These are phyloP conservation scores for Pelobates fuscus DNA, from an alignment of 2,113 vertebrate genomes.

Conservation along the genomic window DNA sequence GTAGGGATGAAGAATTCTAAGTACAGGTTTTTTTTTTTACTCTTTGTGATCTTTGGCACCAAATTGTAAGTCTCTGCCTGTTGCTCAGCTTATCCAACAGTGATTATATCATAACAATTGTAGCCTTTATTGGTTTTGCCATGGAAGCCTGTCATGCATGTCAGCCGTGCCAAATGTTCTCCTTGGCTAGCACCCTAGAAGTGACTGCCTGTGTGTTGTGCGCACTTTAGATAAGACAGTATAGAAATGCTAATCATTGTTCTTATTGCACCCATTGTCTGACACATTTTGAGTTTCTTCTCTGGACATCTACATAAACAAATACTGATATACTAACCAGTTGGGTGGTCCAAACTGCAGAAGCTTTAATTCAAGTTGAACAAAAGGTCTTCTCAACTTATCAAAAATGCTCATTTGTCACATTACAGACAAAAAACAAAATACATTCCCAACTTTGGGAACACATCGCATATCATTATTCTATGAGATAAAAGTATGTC, in stretches of 20 bases:
- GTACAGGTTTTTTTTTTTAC: background rate
- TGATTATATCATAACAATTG: slow-evolving; percentile 7
- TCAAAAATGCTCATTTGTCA: background rate
- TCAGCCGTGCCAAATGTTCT: background rate
- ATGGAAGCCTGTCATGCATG: slow-evolving; percentile 10
- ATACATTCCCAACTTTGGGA: background rate
- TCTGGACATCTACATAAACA: slow-evolving; percentile 33
- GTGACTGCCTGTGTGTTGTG: background rate
- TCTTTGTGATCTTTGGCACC: slow-evolving; percentile 1
- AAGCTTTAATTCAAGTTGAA: slow-evolving; percentile 3
- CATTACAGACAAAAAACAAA: too few species aligned
- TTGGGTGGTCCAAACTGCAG: slow-evolving; percentile 35
- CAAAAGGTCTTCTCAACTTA: slow-evolving; percentile 19
- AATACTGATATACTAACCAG: slow-evolving; percentile 37
- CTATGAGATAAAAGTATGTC: background rate
- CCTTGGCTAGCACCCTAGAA: slow-evolving; percentile 18
- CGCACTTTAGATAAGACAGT: slow-evolving; percentile 7
- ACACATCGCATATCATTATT: background rate
- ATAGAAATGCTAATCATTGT: slow-evolving; percentile 43
- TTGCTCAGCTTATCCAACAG: background rate
- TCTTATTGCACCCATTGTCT: slow-evolving; percentile 37
- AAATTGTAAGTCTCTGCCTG: background rate
- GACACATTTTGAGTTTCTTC: slow-evolving; percentile 12
- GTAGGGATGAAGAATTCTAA: background rate
- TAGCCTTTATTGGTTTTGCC: background rate